Base-by-base conservation (phyloP, 2,888 invertebrate species). In the Stictocephala bisonia region DNA sequence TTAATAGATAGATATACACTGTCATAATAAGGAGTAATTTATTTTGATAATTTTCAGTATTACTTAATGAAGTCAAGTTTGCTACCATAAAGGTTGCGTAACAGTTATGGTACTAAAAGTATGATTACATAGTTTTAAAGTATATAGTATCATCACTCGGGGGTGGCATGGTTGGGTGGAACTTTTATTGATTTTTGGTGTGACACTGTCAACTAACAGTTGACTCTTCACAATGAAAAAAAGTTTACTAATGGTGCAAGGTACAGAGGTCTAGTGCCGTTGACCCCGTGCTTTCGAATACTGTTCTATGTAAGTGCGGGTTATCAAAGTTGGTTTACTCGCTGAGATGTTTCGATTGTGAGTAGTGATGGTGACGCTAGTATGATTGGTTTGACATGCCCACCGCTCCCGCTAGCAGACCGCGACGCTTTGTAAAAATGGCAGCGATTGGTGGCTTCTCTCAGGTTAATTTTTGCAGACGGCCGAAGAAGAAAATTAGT, bases 101-200 rank as follows among this genome's bases (percentile, higher is more conserved):
- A n/a, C n/a, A n/a, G n/a, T n/a, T n/a, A n/a, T n/a, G n/a, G n/a
- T n/a, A n/a, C n/a, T n/a, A n/a, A n/a, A n/a, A n/a, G n/a, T n/a
- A n/a, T n/a, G n/a, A n/a, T n/a, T n/a, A n/a, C n/a, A n/a, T n/a
- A n/a, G n/a, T n/a, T n/a, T n/a, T n/a, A n/a, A n/a, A n/a, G n/a
- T n/a, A n/a, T n/a, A n/a, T 15, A 58, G 18, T 29, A 1, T 9
- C 40, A 40, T 60, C 60, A 60, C 20, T 60, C 31, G 60, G 18
- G 60, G 60, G 60, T 20, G 58, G 60, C 24, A 31, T 40, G 60
- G 60, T 60, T 40, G 73, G 73, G 73, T 69, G 69, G 69, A 69
- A 75, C 77, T 77, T 86, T 87, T 88, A 88, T 88, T 88, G 88
- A 88, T 88, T 88, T 88, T 87, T 66, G 86, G 87, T 87, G 88